Evolutionary conservation across 2,113 vertebrate genomes (phyloP).

Genomic region (Xenotilapia leptura): DNA sequence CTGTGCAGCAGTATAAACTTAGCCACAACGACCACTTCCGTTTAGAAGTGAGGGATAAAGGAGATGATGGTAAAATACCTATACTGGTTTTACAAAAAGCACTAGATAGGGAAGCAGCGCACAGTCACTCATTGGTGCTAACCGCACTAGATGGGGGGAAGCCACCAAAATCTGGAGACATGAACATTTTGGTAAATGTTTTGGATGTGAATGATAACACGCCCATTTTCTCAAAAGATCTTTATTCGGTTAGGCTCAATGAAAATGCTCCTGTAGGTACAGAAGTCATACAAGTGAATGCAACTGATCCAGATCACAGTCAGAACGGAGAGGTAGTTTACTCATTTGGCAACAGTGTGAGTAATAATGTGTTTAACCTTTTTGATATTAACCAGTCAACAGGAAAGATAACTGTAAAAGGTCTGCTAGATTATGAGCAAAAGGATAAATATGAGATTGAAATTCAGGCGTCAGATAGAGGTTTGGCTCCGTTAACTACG

Average conservation of each 20-base stretch:
- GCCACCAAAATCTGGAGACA: slow-evolving; percentile 39
- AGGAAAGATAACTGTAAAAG: slow-evolving; percentile 55
- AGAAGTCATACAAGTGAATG: slow-evolving; percentile 54
- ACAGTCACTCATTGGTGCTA: neutral
- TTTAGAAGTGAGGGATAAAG: slow-evolving; percentile 39
- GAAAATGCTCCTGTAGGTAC: slow-evolving; percentile 41
- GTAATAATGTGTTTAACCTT: neutral
- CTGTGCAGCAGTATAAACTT: slow-evolving; percentile 59
- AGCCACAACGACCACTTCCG: slow-evolving; percentile 54
- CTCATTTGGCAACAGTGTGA: slow-evolving; percentile 42
- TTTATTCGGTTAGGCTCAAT: neutral
- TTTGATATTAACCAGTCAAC: slow-evolving; percentile 49
- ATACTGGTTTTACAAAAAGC: slow-evolving; percentile 47
- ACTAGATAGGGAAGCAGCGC: slow-evolving; percentile 40
- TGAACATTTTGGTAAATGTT: slow-evolving; percentile 52
- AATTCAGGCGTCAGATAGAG: slow-evolving; percentile 58
- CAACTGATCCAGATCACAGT: slow-evolving; percentile 61
- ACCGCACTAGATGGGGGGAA: slow-evolving; percentile 57
- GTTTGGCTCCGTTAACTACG: fast-evolving
- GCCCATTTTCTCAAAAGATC: slow-evolving; percentile 44
- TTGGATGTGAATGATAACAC: slow-evolving; percentile 66
- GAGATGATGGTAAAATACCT: slow-evolving; percentile 48
- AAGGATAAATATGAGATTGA: slow-evolving; percentile 57
- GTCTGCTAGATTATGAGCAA: slow-evolving; percentile 49
- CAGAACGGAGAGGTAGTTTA: slow-evolving; percentile 53